These are phyloP conservation scores for Globodera ellingtonae DNA, from an alignment of 1,140 invertebrate genomes.

Conservation along the genomic window DNA sequence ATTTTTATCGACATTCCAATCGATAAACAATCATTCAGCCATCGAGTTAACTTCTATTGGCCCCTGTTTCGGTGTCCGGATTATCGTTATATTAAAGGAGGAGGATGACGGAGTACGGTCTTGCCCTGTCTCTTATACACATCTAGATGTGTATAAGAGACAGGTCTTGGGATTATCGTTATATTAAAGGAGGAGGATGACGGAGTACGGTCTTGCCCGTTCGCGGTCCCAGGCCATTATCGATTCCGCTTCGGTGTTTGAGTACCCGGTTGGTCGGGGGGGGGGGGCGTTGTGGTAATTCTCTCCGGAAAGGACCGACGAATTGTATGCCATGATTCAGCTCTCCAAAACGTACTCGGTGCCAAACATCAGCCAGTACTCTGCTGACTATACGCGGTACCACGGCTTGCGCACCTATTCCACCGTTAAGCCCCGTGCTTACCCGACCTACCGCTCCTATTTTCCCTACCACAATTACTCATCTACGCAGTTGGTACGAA, in stretches of 20 bases:
- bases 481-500: slow-evolving; percentile 1
- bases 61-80: no score
- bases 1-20: no score
- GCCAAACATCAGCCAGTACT: slow-evolving; percentile 12
- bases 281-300: no score
- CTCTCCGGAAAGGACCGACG: no score
- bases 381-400: slow-evolving; percentile 6
- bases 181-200: neutral
- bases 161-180: no score
- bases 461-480: neutral
- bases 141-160: no score
- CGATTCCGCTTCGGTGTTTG: slow-evolving; percentile 22
- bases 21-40: no score
- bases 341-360: slow-evolving; percentile 27
- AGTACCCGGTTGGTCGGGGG: slow-evolving; percentile 3
- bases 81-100: neutral
- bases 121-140: no score
- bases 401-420: slow-evolving; percentile 3
- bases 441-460: slow-evolving; percentile 28
- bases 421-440: neutral
- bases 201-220: slow-evolving; percentile 16
- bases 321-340: slow-evolving; percentile 8
- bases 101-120: slow-evolving; percentile 11
- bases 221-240: slow-evolving; percentile 22
- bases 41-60: no score